Evolutionary conservation across 2,888 invertebrate species (phyloP), one percentile per base, ranked within the genome.

Genomic region (Tachina grossa): DNA sequence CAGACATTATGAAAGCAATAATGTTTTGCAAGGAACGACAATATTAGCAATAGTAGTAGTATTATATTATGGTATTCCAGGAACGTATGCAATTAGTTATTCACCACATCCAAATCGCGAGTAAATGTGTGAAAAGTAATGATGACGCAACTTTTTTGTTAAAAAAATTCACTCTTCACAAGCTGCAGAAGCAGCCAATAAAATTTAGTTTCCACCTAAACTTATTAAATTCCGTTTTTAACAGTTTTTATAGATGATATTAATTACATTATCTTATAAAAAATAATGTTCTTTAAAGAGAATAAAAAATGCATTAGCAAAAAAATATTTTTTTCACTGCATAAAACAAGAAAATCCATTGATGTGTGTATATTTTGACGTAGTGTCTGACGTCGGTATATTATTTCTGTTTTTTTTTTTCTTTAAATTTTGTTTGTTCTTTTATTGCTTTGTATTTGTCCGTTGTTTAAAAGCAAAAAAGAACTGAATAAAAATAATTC

Each of bases 1-100:
- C 94, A 87, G 94, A 94, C 96, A 95, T 96, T 93, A 83, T 90
- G 77, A 77, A 65, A 39, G 19, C 39, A 49, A 53, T n/a, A 57
- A 19, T 55, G 77, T 79, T 84, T 65, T 66, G 13, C 61, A 75
- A 84, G 63, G 81, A 83, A 83, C 77, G 45, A 66, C 31, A 71
- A 59, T 55, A 16, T 43, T 74, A 66, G 49, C n/a, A 57, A 55
- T 45, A 59, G 51, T 65, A 71, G 47, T 68, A 59, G 49, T 51
- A 16, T 43, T 49, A 13, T n/a, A 11, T 49, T 49, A 9, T 55
- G 16, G 41, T 74, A 13, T 55, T 47, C 41, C 72, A 83, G 83
- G 83, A 83, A 78, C 77, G 83, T 78, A 53, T 75, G 19, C 51
- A 68, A 75, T 75, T 51, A 39, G 53, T 49, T 22, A 19, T 43